phyloP scores from a whole-genome alignment of 2,113 vertebrate genomes.

The Petromus typicus region DNA sequence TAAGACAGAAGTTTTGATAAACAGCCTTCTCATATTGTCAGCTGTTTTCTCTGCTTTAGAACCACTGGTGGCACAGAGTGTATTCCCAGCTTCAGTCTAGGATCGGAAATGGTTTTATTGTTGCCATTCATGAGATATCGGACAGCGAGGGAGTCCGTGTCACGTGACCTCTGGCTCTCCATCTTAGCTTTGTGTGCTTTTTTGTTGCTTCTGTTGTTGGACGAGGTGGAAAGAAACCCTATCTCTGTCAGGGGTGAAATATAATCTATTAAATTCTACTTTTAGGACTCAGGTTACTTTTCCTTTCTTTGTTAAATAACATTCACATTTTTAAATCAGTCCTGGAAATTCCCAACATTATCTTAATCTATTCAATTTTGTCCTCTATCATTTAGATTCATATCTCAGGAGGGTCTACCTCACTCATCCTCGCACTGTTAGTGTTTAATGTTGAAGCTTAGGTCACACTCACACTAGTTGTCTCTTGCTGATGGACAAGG shows the following conservation, averaged over 20 bases:
- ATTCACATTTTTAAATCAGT: neutral
- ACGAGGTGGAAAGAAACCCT: neutral
- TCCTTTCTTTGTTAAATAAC: neutral
- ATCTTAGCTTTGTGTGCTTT: no score
- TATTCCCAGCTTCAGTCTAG: neutral
- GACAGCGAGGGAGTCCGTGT: neutral
- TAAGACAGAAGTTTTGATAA: neutral
- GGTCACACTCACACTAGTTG: neutral
- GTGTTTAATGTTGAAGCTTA: neutral
- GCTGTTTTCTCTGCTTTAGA: neutral
- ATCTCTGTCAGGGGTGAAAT: neutral
- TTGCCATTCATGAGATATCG: neutral
- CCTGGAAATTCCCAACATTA: neutral
- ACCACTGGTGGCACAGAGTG: no score
- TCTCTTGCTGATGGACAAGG: neutral
- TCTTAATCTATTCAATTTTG: neutral
- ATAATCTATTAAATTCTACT: neutral
- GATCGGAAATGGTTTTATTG: neutral
- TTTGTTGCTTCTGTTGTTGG: neutral
- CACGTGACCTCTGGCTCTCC: neutral
- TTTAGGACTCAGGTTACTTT: neutral
- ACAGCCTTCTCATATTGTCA: no score
- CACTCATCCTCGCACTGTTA: neutral
- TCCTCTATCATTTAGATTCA: neutral
- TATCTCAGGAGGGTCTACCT: neutral